Conservation (phyloP, 2,888 invertebrate genomes). For the Tenthredo notha region DNA sequence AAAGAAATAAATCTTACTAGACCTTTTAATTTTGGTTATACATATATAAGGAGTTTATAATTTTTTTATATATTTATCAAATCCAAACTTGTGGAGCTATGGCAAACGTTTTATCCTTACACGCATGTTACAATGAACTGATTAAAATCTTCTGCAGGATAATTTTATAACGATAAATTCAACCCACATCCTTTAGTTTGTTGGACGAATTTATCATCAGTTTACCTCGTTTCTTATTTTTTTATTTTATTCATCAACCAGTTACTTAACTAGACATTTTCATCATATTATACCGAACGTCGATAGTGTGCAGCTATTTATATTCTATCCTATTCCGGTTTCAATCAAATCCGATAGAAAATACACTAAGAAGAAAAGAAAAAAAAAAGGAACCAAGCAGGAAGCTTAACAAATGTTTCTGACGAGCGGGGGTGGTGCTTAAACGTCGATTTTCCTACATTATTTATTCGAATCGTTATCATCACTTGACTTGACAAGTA, state of each 20-base stretch:
- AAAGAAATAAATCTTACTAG: background rate
- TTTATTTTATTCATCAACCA: background rate
- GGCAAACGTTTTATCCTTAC: background rate
- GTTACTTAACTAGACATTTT: background rate
- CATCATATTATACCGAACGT: background rate
- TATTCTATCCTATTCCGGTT: background rate
- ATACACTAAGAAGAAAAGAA: background rate
- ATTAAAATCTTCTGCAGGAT: background rate
- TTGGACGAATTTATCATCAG: background rate
- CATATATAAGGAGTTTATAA: background rate
- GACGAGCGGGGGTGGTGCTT: background rate
- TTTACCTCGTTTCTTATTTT: background rate
- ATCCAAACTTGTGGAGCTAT: background rate
- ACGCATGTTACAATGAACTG: background rate
- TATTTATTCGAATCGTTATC: background rate
- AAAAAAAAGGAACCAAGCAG: background rate
- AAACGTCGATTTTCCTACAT: background rate
- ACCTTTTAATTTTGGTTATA: background rate
- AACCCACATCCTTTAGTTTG: background rate
- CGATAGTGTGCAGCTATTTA: background rate
- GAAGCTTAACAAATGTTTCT: conserved; percentile 28
- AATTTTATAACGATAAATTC: background rate
- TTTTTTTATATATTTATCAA: background rate
- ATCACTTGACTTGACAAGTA: background rate
- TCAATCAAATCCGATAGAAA: background rate